Evolutionary conservation across 2,888 invertebrate species (phyloP), one percentile per base, ranked within the genome.

Genomic region (Peribatodes rhomboidaria): DNA sequence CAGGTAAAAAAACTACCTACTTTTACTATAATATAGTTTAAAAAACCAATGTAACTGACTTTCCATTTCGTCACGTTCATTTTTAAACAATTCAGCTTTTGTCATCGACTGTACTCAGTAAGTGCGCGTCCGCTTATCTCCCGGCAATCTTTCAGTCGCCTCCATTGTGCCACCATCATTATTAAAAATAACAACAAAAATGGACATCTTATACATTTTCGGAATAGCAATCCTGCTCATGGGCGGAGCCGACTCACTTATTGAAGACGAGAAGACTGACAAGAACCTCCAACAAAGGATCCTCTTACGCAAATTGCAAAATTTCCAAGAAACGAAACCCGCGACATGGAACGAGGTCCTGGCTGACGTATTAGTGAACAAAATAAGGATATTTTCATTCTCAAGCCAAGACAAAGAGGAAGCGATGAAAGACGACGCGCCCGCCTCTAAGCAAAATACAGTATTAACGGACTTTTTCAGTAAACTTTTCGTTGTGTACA

Each of bases 321-420:
- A 83, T 78, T 76, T 83, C 67, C 79, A 85, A 77, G 82, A 83
- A 47, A 68, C 75, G 56, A 83, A 84, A 73, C 81, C 83, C 58
- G 74, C 81, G 66, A 80, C 85, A 59, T 92, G 90, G 91, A 90
- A 89, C 77, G 87, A 89, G 69, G 83, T 91, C 62, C 72, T 92
- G 39, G 91, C 92, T 6, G 85, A 88, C 68, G 84, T 86, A 62
- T 77, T 91, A 68, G 86, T 90, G 73, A 87, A 86, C 65, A 86
- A 82, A 77, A 84, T 89, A 73, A 85, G 81, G 69, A 79, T 87
- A 80, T 83, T 88, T 68, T 78, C 83, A 41, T 83, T 82, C 61
- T 78, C 78, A 78, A 63, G 37, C 14, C 54, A 65, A 78, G 46
- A 69, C 41, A 69, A 68, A 61, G 58, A 67, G 56, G 70, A 66